Evolutionary conservation across 2,113 vertebrate species (phyloP).

Genomic region (Calyptommatus sinebrachiatus): DNA sequence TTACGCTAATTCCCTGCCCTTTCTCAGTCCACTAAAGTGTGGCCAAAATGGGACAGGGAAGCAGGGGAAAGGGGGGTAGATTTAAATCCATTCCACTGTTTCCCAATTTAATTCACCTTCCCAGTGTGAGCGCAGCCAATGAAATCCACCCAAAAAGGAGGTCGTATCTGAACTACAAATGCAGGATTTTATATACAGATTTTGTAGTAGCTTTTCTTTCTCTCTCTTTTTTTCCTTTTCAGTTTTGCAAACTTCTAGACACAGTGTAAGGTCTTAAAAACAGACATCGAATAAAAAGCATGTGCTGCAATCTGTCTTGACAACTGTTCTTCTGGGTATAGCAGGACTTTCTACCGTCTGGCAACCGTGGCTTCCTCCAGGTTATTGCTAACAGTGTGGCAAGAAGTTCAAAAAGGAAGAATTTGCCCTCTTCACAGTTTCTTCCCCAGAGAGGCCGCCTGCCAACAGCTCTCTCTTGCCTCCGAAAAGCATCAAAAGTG

Average conservation of each 20-base stretch:
- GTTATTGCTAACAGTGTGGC: neutral
- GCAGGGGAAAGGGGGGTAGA: too few relatives aligned
- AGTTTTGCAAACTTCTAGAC: too few relatives aligned
- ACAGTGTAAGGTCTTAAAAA: neutral
- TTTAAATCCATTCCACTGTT: too few relatives aligned
- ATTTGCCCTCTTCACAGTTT: neutral
- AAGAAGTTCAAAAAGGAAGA: neutral
- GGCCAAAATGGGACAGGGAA: too few relatives aligned
- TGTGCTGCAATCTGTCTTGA: neutral
- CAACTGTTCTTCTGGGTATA: fast-evolving
- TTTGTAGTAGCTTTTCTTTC: neutral
- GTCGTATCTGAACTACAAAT: neutral
- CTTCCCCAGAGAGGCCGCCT: fast-evolving
- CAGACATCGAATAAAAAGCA: neutral
- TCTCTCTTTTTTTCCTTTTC: too few relatives aligned
- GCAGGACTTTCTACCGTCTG: fast-evolving
- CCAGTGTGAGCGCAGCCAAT: too few relatives aligned
- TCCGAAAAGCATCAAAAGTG: neutral
- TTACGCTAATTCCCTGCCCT: too few relatives aligned
- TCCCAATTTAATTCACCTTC: too few relatives aligned
- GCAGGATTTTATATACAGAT: neutral
- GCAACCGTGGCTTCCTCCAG: neutral
- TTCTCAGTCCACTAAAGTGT: too few relatives aligned
- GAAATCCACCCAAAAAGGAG: too few relatives aligned
- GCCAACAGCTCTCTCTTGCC: slow-evolving; percentile 23